A percentile compares a stretch with the other conserved stretches of the same genome.
phyloP scores from a whole-genome alignment of 2,113 vertebrate genomes.

The Hyaena hyaena region DNA sequence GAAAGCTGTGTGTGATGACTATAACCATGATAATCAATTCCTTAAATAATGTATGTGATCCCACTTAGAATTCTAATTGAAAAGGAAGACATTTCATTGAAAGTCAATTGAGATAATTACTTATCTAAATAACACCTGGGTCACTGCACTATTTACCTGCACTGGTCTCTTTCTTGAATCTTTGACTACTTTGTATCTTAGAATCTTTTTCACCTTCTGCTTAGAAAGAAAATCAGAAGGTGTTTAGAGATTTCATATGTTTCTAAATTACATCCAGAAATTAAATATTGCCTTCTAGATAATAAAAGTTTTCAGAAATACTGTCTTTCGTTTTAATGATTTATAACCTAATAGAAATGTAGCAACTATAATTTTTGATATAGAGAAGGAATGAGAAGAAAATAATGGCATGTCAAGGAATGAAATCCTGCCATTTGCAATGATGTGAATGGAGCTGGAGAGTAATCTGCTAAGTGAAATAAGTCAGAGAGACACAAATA shows the following conservation, averaged over 20 bases:
- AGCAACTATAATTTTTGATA: not conserved
- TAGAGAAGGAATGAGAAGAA: not conserved
- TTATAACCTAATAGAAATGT: not conserved
- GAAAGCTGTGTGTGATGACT: not conserved
- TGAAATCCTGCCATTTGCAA: not conserved
- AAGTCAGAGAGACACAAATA: not conserved
- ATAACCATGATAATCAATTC: not conserved
- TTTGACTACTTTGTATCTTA: constrained; percentile 5
- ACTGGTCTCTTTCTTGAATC: not conserved
- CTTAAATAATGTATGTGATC: constrained; percentile 34
- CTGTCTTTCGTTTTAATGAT: not conserved
- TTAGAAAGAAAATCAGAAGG: not conserved
- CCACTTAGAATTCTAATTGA: constrained; percentile 25
- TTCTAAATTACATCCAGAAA: not conserved
- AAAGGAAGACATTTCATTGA: constrained; percentile 46
- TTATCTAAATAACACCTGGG: not conserved
- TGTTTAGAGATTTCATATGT: not conserved
- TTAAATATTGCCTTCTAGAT: not conserved
- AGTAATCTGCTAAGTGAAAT: not conserved
- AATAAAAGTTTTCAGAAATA: not conserved
- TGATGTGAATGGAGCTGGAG: not conserved
- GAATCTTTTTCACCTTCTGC: not conserved
- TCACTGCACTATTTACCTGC: not conserved
- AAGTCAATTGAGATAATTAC: constrained; percentile 43
- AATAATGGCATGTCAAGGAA: not conserved